Percentiles rank a stretch among this genome's conserved stretches.
Conservation (phyloP, 2,113 vertebrate genomes). For the Okapia johnstoni region DNA sequence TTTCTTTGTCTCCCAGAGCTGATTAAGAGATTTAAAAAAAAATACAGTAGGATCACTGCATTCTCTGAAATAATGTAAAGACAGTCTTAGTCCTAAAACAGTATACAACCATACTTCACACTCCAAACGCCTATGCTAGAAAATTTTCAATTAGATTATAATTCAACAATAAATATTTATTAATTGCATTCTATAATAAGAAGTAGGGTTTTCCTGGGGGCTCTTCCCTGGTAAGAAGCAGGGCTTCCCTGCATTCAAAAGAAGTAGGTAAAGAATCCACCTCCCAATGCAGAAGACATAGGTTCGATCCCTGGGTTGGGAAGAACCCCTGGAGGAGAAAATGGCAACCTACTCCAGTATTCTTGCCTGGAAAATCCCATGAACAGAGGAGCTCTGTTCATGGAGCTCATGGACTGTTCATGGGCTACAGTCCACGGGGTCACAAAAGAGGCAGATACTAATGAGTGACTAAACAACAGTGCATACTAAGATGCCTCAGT, state of each 20-base stretch:
- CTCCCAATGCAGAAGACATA: not conserved
- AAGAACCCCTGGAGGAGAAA: not conserved
- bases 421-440: not conserved
- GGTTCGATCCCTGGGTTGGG: not conserved
- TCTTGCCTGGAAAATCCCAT: not conserved
- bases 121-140: conserved; percentile 22
- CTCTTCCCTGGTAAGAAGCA: not conserved
- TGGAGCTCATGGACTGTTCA: no score
- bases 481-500: not conserved
- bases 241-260: not conserved
- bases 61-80: not conserved
- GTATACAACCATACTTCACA: conserved; percentile 18
- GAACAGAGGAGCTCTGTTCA: not conserved
- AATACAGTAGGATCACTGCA: conserved; percentile 17
- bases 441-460: not conserved
- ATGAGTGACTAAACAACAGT: not conserved
- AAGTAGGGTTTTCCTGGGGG: not conserved
- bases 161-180: conserved; percentile 24
- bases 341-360: not conserved
- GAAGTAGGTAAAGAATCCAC: not conserved
- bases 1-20: conserved; percentile 95
- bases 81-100: conserved; percentile 1
- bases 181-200: not conserved
- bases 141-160: not conserved
- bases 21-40: conserved; percentile 51